phyloP scores from a whole-genome alignment of 1,140 invertebrate species.

The Ditylenchus dipsaci region DNA sequence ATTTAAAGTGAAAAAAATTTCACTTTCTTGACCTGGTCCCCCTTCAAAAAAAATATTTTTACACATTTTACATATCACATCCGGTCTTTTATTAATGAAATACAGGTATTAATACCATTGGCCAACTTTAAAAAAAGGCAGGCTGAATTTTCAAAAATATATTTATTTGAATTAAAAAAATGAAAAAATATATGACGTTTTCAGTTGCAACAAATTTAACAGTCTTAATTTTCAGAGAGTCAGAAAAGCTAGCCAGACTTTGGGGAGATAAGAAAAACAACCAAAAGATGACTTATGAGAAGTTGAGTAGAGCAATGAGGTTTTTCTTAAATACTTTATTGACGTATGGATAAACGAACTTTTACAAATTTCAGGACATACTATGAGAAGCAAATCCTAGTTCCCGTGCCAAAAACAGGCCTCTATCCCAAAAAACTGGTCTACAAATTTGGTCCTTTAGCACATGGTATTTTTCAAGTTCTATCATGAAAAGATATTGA shows the following conservation, averaged over 20 bases:
- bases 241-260: constrained; percentile 79
- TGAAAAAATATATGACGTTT: no score
- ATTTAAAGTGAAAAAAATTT: no score
- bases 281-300: constrained; percentile 85
- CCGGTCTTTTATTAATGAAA: no score
- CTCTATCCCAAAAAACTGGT: constrained; percentile 64
- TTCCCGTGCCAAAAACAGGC: constrained; percentile 62
- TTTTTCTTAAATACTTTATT: background rate
- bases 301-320: constrained; percentile 85
- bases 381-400: constrained; percentile 61
- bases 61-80: no score
- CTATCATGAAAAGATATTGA: background rate
- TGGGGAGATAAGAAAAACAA: constrained; percentile 82
- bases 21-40: no score
- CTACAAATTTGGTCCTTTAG: constrained; percentile 62
- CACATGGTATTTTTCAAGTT: constrained; percentile 47
- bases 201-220: no score
- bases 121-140: no score
- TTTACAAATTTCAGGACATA: constrained; percentile 60
- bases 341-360: no score
- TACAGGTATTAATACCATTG: no score
- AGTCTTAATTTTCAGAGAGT: constrained; percentile 59
- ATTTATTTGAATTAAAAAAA: no score
- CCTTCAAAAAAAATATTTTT: no score
- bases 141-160: no score